Evolutionary conservation across 2,888 invertebrate species (phyloP).

Genomic region (Phyllotreta striolata): DNA sequence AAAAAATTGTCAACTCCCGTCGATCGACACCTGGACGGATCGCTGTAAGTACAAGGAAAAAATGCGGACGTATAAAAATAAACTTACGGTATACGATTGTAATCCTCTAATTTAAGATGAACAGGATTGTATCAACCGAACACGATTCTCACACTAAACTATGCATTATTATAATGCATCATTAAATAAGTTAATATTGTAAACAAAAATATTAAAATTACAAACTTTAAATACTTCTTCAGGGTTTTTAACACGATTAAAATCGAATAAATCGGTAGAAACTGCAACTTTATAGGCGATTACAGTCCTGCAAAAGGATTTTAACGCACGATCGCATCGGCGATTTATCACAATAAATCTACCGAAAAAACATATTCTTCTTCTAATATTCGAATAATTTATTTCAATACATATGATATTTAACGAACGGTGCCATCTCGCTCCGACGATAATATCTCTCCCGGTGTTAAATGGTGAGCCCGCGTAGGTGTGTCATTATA

Average conservation of each 20-base stretch:
- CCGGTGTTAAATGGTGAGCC: constrained; percentile 39
- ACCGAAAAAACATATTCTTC: constrained; percentile 13
- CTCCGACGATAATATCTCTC: constrained; percentile 27
- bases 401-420: constrained; percentile 22
- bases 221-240: no score
- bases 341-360: constrained; percentile 23
- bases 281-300: background rate
- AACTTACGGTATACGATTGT: constrained; percentile 19
- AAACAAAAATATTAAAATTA: no score
- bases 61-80: constrained; percentile 19
- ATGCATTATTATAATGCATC: no score
- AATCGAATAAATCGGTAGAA: no score
- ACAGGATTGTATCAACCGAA: background rate
- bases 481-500: constrained; percentile 51
- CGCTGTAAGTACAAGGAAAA: background rate
- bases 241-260: no score
- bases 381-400: constrained; percentile 22
- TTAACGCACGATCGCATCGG: background rate
- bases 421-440: constrained; percentile 11
- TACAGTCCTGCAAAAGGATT: background rate
- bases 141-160: background rate
- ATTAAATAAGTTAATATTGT: no score
- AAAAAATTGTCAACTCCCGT: constrained; percentile 12
- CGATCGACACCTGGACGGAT: constrained; percentile 2
- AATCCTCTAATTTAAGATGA: constrained; percentile 7